These are phyloP conservation scores for Drosophila guanche DNA, from an alignment of 1,140 invertebrate genomes.

Conservation along the genomic window DNA sequence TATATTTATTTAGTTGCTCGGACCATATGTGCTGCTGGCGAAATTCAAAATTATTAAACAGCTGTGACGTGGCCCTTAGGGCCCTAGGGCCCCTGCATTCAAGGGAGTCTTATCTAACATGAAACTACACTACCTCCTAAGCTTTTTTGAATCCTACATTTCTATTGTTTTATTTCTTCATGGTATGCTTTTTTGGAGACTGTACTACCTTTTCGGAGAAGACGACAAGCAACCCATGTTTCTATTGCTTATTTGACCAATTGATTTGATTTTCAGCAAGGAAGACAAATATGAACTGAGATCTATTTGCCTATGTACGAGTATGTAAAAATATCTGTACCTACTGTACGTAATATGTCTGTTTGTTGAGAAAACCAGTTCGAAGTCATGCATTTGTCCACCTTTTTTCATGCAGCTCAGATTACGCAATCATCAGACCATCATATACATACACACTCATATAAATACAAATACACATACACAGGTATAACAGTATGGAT, in stretches of 20 bases:
- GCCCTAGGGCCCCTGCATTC: background rate
- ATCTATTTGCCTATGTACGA: too few relatives aligned
- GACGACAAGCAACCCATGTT: background rate
- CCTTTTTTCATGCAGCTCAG: constrained; percentile 45
- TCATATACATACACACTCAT: constrained; percentile 6
- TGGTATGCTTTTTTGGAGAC: constrained; percentile 1
- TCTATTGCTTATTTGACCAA: background rate
- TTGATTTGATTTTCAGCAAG: too few relatives aligned
- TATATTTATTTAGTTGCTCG: constrained; percentile 25
- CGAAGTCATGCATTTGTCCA: constrained; percentile 39
- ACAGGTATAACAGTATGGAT: constrained; percentile 30
- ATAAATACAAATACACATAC: background rate
- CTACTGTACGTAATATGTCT: background rate
- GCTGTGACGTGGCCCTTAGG: constrained; percentile 39
- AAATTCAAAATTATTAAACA: constrained; percentile 17
- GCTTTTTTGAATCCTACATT: background rate
- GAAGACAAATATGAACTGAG: too few relatives aligned
- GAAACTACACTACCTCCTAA: background rate
- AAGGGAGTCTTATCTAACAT: background rate
- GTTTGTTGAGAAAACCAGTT: constrained; percentile 29
- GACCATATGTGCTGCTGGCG: constrained; percentile 21
- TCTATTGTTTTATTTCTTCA: background rate
- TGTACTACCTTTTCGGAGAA: background rate
- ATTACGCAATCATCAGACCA: constrained; percentile 50
- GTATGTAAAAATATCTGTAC: background rate